These are phyloP conservation scores for Lasioglossum marginatum DNA, from an alignment of 2,888 invertebrate genomes.

Conservation along the genomic window DNA sequence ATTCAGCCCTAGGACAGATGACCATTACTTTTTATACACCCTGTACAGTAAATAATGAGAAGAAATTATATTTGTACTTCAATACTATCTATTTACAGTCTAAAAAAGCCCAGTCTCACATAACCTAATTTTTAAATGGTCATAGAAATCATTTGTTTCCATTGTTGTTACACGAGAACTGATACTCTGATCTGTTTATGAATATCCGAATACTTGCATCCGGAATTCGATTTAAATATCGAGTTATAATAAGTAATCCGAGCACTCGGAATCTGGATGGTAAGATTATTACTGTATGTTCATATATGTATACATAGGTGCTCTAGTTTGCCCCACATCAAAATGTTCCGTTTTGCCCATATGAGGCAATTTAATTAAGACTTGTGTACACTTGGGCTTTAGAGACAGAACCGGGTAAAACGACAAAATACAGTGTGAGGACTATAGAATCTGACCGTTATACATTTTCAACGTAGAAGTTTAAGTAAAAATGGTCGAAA, in stretches of 20 bases:
- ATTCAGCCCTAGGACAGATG: too few relatives aligned
- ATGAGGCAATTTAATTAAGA: not conserved
- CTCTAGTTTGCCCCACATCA: not conserved
- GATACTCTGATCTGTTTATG: not conserved
- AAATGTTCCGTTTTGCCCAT: not conserved
- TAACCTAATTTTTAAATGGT: not conserved
- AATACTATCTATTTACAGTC: too few relatives aligned
- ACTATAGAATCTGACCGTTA: not conserved
- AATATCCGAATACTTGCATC: not conserved
- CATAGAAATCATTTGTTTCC: not conserved
- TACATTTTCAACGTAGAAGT: not conserved
- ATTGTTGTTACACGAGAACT: not conserved
- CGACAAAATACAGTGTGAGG: not conserved
- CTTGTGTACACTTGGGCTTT: not conserved
- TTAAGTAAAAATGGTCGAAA: not conserved
- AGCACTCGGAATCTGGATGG: not conserved
- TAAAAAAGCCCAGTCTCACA: not conserved
- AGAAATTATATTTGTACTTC: too few relatives aligned
- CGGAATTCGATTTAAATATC: not conserved
- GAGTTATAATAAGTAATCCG: not conserved
- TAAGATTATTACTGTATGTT: not conserved
- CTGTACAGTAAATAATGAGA: too few relatives aligned
- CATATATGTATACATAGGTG: not conserved
- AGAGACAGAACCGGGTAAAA: not conserved
- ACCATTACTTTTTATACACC: too few relatives aligned